Base-by-base conservation (phyloP, 2,797 vertebrate species). In the Scomberomorus guttatus region DNA sequence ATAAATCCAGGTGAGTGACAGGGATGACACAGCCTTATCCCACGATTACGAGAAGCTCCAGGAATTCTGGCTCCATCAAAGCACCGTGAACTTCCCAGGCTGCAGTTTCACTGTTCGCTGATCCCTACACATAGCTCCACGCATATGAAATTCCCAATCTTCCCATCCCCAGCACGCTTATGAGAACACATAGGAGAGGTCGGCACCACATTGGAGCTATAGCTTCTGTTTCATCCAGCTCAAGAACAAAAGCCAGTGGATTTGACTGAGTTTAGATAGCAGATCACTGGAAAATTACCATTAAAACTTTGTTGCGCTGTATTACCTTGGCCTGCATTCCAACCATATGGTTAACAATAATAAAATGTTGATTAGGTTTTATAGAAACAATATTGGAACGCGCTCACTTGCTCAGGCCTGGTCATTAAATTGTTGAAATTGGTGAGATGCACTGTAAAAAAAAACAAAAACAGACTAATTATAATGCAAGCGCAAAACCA, bases 1-100 rank as follows among this genome's bases (percentile, higher is more conserved):
- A 95, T 96, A 94, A 89, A 63, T 46, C 89, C 93, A 95, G 93
- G 93, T 95, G 94, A 96, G 91, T 93, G 95, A 95, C 93, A 90
- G 93, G 93, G 93, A 94, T 77, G 92, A 94, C 90, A 92, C 82
- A 80, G 88, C 76, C 72, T 92, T 84, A 93, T 92, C 92, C 94
- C 81, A 7, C 82, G 80, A 93, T 89, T 94, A 93, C 66, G 77
- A 92, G 92, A 94, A 94, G 88, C 84, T 82, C 85, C 91, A 63
- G 91, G 78, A 90, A 89, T 93, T 94, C 90, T 89, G 77, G 69
- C 80, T 89, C 80, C 91, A 88, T 91, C 90, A 92, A 92, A 93
- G 87, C 83, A 5, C 70, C 2, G 13, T 61, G 51, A 87, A 78
- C 80, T 88, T 89, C 88, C 87, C 71, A 77, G 78, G 84, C 82